Evolutionary conservation across 2,797 vertebrate species (phyloP), one percentile per base, ranked within the genome.

Genomic region (Spinibarbus caldwelli): DNA sequence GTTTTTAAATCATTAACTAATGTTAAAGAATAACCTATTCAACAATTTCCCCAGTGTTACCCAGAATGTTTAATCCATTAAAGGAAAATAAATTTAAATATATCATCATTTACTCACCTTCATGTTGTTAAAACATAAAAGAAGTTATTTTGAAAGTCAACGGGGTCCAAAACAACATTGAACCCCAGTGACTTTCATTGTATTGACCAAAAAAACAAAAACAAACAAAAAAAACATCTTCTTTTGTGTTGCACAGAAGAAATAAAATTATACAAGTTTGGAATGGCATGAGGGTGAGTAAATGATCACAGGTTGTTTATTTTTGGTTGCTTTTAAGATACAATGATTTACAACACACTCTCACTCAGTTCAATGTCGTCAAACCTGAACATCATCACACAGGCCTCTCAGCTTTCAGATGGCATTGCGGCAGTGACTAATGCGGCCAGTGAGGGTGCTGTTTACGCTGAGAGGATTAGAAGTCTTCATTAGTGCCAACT

Each of bases 401-500:
- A 82, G 47, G 15, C 66, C 5, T 59, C 54, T 47, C 67, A 5
- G 26, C 29, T 78, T 88, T 89, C 82, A 36, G 54, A 80, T 36
- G 52, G 82, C 67, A 86, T 64, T 29, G 75, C 31, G 41, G 70
- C 85, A 54, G 52, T 64, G 86, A 90, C 81, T 89, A 87, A 90
- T 89, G 89, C 75, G 21, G 79, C 84, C 88, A 91, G 82, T 83
- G 68, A 75, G 85, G 80, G 88, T 88, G 90, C 84, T 85, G 70
- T 86, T 88, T 86, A 88, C 82, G 87, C 88, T 85, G 79, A 92
- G 90, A 86, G 90, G 89, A 92, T 92, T 92, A 92, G 77, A 82
- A 86, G 82, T 88, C 87, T 88, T 59, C 6, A 85, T 92, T 90
- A 90, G 88, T 90, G 91, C 91, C 91, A 92, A 93, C 86, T 92